phyloP scores from a whole-genome alignment of 2,888 invertebrate species.

The Meganola albula region DNA sequence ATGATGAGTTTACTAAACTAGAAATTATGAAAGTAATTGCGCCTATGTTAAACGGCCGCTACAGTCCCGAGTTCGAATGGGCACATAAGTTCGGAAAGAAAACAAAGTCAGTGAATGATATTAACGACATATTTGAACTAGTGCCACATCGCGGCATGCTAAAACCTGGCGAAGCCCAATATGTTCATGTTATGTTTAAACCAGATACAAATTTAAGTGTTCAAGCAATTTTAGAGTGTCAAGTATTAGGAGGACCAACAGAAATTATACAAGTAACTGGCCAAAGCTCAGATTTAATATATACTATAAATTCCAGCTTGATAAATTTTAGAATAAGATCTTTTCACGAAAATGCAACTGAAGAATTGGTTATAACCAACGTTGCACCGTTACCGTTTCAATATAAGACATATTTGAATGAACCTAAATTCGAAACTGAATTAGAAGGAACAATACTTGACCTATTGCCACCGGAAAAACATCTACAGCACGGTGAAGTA shows the following conservation, averaged over 20 bases:
- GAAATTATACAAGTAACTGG: constrained; percentile 71
- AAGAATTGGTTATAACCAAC: constrained; percentile 63
- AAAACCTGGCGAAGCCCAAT: constrained; percentile 69
- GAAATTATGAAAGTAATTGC: constrained; percentile 41
- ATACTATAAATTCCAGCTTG: constrained; percentile 58
- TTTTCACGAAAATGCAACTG: constrained; percentile 56
- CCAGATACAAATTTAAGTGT: constrained; percentile 62
- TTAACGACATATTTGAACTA: constrained; percentile 61
- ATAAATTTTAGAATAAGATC: constrained; percentile 66
- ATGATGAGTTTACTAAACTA: constrained; percentile 28
- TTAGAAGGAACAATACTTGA: constrained; percentile 63
- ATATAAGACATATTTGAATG: constrained; percentile 57
- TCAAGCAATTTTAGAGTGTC: constrained; percentile 66
- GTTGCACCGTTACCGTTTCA: constrained; percentile 63
- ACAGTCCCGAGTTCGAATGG: constrained; percentile 50
- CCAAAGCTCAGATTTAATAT: constrained; percentile 70
- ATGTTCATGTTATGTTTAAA: constrained; percentile 66
- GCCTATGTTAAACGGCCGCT: constrained; percentile 50
- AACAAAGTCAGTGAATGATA: constrained; percentile 26
- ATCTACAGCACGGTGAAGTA: constrained; percentile 55
- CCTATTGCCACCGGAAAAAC: constrained; percentile 59
- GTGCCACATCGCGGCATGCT: constrained; percentile 69
- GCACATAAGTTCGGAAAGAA: constrained; percentile 45
- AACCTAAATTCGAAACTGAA: constrained; percentile 45
- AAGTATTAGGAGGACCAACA: constrained; percentile 76